Conservation (phyloP, 2,113 vertebrate genomes). For the Eupsittula cactorum region DNA sequence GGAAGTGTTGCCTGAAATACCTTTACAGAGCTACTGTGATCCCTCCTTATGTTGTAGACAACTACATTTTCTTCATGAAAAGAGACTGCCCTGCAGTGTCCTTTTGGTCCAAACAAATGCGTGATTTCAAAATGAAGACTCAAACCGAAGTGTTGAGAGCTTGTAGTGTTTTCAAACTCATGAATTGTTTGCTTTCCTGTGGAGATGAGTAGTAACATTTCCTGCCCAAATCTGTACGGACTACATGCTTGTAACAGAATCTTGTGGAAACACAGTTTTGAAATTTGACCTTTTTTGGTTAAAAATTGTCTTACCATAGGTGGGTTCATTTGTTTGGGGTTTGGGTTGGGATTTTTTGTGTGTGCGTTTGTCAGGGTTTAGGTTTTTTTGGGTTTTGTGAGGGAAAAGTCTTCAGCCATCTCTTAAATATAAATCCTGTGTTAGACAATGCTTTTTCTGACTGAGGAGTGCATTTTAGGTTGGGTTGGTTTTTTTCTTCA, state of each 20-base stretch:
- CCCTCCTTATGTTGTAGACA: neutral
- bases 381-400: neutral
- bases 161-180: neutral
- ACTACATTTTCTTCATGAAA: neutral
- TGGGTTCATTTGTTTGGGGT: neutral
- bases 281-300: neutral
- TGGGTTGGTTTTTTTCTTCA: neutral
- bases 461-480: neutral
- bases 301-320: neutral
- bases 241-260: neutral
- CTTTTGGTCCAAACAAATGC: neutral
- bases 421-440: neutral
- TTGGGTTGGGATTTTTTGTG: neutral
- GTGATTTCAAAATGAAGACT: neutral
- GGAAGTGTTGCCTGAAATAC: neutral
- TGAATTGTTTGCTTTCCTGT: neutral
- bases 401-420: neutral
- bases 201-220: neutral
- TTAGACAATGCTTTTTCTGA: neutral
- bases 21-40: neutral
- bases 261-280: neutral
- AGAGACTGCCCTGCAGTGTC: neutral
- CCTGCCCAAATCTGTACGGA: neutral
- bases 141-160: neutral
- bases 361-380: neutral